Percentiles rank a stretch among this genome's conserved stretches.
Conservation (phyloP, 2,888 invertebrate genomes). For the Mactromeris polynyma region DNA sequence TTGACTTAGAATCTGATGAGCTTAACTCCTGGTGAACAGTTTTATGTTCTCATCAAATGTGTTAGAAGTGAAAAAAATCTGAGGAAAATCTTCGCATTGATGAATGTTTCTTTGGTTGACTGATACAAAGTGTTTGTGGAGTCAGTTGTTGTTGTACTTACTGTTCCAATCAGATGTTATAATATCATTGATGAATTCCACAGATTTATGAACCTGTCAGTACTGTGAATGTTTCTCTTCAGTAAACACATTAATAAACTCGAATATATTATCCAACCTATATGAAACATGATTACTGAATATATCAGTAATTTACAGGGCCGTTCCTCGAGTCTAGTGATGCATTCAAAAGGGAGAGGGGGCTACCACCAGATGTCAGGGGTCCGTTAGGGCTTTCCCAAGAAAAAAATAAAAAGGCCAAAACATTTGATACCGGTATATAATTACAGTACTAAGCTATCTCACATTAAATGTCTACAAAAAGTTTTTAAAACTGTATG, state of each 20-base stretch:
- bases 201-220: neutral
- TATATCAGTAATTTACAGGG: no score
- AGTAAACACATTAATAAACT: neutral
- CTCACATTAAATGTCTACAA: no score
- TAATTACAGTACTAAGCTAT: no score
- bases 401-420: no score
- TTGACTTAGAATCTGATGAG: conserved; percentile 1
- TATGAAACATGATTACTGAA: no score
- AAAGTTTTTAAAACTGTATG: no score
- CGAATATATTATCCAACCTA: neutral
- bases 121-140: neutral
- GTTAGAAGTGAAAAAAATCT: neutral
- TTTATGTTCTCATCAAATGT: conserved; percentile 8
- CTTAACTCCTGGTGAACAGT: neutral
- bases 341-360: no score
- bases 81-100: neutral
- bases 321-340: no score
- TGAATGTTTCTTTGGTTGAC: neutral
- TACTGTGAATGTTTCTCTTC: neutral
- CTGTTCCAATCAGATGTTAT: neutral
- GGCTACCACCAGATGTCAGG: no score
- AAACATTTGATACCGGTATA: no score
- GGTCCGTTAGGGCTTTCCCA: no score
- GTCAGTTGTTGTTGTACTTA: neutral
- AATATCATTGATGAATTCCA: neutral